Conservation (phyloP, 2,797 vertebrate genomes). For the Melanogrammus aeglefinus region DNA sequence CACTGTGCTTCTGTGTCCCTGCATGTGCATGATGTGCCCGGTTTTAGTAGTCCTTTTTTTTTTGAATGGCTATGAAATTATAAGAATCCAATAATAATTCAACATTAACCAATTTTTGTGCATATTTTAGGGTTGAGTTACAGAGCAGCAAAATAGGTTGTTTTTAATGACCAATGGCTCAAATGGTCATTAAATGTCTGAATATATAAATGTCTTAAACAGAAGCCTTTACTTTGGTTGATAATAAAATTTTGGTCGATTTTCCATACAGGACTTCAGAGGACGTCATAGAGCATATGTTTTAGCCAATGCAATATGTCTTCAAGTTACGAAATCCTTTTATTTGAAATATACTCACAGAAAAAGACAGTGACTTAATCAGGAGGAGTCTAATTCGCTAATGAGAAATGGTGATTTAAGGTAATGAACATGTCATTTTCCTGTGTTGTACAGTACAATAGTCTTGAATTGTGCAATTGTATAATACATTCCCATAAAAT, state of each 20-base stretch:
- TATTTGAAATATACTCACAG: neutral
- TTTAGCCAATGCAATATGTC: no score
- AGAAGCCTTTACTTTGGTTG: constrained; percentile 23
- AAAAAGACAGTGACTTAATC: neutral
- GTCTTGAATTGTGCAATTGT: neutral
- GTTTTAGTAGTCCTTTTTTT: constrained; percentile 20
- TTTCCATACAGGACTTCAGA: neutral
- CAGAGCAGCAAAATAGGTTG: constrained; percentile 42
- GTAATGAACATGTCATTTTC: neutral
- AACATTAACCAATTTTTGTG: constrained; percentile 17
- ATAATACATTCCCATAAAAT: neutral
- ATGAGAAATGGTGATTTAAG: neutral
- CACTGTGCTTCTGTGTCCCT: constrained; percentile 32
- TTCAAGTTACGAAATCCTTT: no score
- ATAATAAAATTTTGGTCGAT: no score
- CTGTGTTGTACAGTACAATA: neutral
- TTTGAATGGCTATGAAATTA: constrained; percentile 27
- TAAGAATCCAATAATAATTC: constrained; percentile 28
- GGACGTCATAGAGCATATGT: neutral
- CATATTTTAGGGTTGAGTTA: constrained; percentile 17
- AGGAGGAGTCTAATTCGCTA: neutral
- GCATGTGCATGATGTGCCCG: constrained; percentile 19
- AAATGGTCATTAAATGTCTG: neutral
- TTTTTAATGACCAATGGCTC: constrained; percentile 47
- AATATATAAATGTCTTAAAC: constrained; percentile 42